Percentiles rank a stretch among this genome's conserved stretches.
phyloP scores from a whole-genome alignment of 2,888 invertebrate species.

The Bhutanitis thaidina region DNA sequence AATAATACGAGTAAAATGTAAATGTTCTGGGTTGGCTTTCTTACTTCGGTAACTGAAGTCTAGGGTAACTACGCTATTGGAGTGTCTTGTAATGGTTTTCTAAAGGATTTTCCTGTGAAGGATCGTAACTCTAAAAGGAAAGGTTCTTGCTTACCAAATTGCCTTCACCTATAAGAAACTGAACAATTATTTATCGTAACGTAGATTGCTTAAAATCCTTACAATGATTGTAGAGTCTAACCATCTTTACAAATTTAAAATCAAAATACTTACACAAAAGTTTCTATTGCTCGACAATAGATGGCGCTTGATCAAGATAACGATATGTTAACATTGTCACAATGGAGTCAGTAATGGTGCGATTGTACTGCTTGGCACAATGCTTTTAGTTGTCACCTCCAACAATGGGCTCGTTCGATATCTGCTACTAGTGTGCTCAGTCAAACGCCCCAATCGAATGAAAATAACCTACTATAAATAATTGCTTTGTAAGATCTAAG shows the following conservation, averaged over 20 bases:
- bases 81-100: no score
- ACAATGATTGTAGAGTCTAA: constrained; percentile 10
- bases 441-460: constrained; percentile 56
- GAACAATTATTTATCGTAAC: background rate
- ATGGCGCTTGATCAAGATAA: constrained; percentile 78
- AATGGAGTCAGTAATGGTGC: constrained; percentile 75
- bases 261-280: constrained; percentile 59
- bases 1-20: no score
- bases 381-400: constrained; percentile 73
- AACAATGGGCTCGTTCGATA: constrained; percentile 70
- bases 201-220: background rate
- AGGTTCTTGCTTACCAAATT: no score
- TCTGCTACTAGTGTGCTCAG: constrained; percentile 63
- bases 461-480: constrained; percentile 40
- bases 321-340: constrained; percentile 79
- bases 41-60: no score
- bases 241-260: constrained; percentile 41
- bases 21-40: no score
- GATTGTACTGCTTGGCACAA: constrained; percentile 74
- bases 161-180: no score
- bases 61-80: no score
- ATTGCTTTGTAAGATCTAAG: constrained; percentile 26
- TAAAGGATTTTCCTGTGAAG: no score
- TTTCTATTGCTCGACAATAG: constrained; percentile 68
- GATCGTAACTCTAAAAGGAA: no score